Evolutionary conservation across 2,888 invertebrate genomes (phyloP).

Genomic region (Temnothorax unifasciatus): DNA sequence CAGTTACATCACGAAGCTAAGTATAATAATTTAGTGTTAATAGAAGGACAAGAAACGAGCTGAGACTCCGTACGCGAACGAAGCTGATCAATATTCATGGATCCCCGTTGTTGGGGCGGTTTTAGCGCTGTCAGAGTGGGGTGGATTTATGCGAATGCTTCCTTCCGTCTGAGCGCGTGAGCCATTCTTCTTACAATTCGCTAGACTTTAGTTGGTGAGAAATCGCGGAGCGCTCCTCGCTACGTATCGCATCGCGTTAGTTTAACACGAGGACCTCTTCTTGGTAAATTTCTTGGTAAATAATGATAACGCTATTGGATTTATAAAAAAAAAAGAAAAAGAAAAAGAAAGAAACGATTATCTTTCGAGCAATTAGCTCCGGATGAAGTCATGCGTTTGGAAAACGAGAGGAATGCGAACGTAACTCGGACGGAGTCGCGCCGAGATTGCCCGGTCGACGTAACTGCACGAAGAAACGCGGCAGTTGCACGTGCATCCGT

Average conservation of each 20-base stretch:
- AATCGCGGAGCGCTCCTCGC: not conserved
- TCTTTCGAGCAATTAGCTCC: not conserved
- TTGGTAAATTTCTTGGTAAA: not conserved
- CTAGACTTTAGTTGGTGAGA: not conserved
- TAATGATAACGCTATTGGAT: not conserved
- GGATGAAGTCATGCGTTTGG: not conserved
- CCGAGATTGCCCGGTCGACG: conserved; percentile 55
- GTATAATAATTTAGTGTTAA: conserved; percentile 50
- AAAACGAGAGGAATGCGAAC: conserved; percentile 1
- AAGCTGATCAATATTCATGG: conserved; percentile 85
- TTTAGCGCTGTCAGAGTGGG: conserved; percentile 72
- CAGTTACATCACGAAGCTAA: conserved; percentile 9
- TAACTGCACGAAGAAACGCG: conserved; percentile 40
- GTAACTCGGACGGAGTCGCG: conserved; percentile 65
- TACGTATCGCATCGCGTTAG: not conserved
- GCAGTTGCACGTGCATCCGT: conserved; percentile 35
- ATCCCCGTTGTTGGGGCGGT: conserved; percentile 73
- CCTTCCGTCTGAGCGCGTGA: conserved; percentile 72
- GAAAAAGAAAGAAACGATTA: not conserved
- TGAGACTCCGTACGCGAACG: conserved; percentile 76
- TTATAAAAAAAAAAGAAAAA: too few relatives aligned
- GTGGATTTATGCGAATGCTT: conserved; percentile 84
- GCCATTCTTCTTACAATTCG: conserved; percentile 66
- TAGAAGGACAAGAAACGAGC: conserved; percentile 69
- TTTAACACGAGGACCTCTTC: not conserved